These are phyloP conservation scores for Eulemur albifrons DNA, from an alignment of 2,797 vertebrate genomes.

Conservation along the genomic window DNA sequence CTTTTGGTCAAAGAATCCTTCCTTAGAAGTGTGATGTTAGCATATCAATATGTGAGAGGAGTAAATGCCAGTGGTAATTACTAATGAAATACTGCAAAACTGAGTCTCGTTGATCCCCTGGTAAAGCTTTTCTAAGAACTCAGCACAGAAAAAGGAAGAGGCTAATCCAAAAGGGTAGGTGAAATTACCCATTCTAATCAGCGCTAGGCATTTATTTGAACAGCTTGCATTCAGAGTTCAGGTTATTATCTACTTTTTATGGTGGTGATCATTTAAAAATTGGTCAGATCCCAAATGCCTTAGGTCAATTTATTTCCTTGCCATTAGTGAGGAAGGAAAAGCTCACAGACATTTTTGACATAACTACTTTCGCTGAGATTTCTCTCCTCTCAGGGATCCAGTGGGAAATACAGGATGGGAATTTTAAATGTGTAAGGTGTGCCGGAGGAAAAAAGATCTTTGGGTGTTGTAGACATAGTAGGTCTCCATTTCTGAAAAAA, in stretches of 20 bases:
- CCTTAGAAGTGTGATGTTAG: not conserved
- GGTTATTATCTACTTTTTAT: not conserved
- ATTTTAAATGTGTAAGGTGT: not conserved
- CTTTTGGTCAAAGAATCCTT: not conserved
- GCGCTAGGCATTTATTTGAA: not conserved
- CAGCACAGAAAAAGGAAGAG: not conserved
- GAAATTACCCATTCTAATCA: slow-evolving; percentile 31
- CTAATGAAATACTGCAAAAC: slow-evolving; percentile 56
- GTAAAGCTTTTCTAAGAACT: slow-evolving; percentile 39
- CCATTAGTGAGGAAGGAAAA: not conserved
- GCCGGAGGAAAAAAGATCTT: not conserved
- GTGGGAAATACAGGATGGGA: not conserved
- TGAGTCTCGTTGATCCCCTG: not conserved
- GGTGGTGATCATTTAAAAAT: slow-evolving; percentile 22
- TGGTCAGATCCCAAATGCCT: not conserved
- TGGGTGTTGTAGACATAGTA: not conserved
- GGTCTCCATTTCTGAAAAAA: not conserved
- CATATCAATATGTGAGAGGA: not conserved
- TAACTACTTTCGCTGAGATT: not conserved
- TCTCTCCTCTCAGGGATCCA: not conserved
- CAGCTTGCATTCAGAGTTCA: not conserved
- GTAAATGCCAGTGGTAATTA: slow-evolving; percentile 3
- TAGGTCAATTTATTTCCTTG: slow-evolving; percentile 20
- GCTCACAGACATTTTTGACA: not conserved
- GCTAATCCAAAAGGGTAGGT: not conserved